phyloP scores from a whole-genome alignment of 2,888 invertebrate genomes.

The Polymixis lichenea region DNA sequence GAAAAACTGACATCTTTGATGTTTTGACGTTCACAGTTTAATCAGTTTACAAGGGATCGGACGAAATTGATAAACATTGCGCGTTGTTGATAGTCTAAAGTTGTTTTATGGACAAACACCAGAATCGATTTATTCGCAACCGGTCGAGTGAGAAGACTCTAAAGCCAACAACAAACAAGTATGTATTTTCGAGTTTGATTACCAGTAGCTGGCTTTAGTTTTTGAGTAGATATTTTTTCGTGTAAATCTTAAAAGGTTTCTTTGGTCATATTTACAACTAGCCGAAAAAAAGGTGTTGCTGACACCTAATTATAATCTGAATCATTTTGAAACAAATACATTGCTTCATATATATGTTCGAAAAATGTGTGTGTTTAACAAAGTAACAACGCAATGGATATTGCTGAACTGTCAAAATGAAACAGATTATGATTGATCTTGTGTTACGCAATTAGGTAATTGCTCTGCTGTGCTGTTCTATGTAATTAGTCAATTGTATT shows the following conservation, averaged over 20 bases:
- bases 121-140: conserved; percentile 46
- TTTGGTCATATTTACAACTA: neutral
- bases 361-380: too few species aligned
- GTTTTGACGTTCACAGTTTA: conserved; percentile 46
- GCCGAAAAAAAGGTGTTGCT: neutral
- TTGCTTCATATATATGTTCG: too few species aligned
- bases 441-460: too few species aligned
- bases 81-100: conserved; percentile 52
- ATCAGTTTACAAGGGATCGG: conserved; percentile 47
- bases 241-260: conserved; percentile 6
- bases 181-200: conserved; percentile 21
- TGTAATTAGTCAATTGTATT: neutral
- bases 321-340: too few species aligned
- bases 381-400: too few species aligned
- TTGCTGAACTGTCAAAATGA: too few species aligned
- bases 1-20: conserved; percentile 19
- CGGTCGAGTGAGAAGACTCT: conserved; percentile 4
- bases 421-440: too few species aligned
- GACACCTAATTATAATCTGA: too few species aligned
- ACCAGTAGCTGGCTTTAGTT: neutral
- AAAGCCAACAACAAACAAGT: conserved; percentile 2
- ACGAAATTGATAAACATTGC: conserved; percentile 61
- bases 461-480: too few species aligned
- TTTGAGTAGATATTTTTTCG: neutral
- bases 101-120: conserved; percentile 59